Base-by-base conservation (phyloP, 2,797 vertebrate species). In the Characodon lateralis region DNA sequence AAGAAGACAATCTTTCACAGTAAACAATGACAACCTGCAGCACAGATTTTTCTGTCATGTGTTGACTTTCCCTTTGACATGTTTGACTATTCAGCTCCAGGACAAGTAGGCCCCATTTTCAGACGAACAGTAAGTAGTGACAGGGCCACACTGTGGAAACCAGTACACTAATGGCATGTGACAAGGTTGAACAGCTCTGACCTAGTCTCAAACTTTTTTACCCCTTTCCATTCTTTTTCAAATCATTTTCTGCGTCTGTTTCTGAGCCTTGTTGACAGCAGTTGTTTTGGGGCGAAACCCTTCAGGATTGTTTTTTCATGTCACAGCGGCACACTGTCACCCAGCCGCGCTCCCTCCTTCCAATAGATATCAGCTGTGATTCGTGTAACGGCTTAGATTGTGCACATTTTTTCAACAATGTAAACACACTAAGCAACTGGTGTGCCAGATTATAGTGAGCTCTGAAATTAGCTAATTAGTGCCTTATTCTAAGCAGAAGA, bases 191-290 rank as follows among this genome's bases (percentile, higher is more conserved):
- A 55, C 84, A 70, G 86, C 83, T 83, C 83, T 93, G 93, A 94
- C 91, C 92, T 85, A 85, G 81, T 87, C 88, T 87, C 85, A 86
- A 91, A 91, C 88, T 91, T 93, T 92, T 92, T 71, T 88, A 84
- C 77, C 77, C 80, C 56, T 85, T 87, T 89, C 89, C 72, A 61
- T 63, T 78, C 74, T 80, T 89, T 92, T 93, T 85, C 85, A 82
- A 88, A 79, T 78, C 69, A 83, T 89, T 88, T 89, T 82, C 72
- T 76, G 76, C 2, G 77, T 77, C 82, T 74, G 51, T 80, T 74
- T 86, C 85, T 90, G 89, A 93, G 83, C 72, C 83, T 80, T 82
- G 78, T 90, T 93, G 93, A 94, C 93, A 94, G 90, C 78, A 72
- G 79, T 81, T 89, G 85, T 86, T 87, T 79, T 56, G 80, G 88